Evolutionary conservation across 1,140 invertebrate genomes (phyloP).

Genomic region (Aphaenogaster floridana): DNA sequence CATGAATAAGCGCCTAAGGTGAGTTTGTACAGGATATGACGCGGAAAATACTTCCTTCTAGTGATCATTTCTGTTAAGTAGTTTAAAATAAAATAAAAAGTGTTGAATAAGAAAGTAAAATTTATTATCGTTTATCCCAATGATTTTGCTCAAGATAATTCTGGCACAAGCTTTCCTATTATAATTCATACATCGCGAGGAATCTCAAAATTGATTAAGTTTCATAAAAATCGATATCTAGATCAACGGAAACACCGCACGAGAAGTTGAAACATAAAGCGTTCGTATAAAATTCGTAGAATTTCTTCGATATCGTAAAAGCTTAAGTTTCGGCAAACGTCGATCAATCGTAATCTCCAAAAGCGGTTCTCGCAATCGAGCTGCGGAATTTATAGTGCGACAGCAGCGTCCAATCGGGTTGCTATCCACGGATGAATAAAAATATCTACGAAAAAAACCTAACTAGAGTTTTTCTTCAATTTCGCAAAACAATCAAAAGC

Average conservation of each 20-base stretch:
- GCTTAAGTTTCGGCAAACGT: slow-evolving; percentile 35
- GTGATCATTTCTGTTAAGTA: neutral
- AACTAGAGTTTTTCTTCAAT: slow-evolving; percentile 53
- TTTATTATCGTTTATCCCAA: neutral
- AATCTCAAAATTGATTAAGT: slow-evolving; percentile 38
- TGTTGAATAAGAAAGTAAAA: neutral
- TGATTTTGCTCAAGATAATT: neutral
- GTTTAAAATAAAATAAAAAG: neutral
- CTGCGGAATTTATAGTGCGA: slow-evolving; percentile 47
- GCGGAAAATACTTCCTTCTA: neutral
- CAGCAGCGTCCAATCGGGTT: slow-evolving; percentile 45
- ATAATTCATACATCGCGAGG: neutral
- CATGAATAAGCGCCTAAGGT: neutral
- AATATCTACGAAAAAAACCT: slow-evolving; percentile 45
- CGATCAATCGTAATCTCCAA: slow-evolving; percentile 56
- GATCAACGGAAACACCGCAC: neutral
- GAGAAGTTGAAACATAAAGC: slow-evolving; percentile 43
- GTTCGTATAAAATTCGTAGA: slow-evolving; percentile 37
- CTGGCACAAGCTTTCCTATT: slow-evolving; percentile 7
- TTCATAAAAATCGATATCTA: slow-evolving; percentile 10
- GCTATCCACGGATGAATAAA: slow-evolving; percentile 49
- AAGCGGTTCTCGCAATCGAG: slow-evolving; percentile 39
- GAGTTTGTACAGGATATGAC: neutral
- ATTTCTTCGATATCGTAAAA: slow-evolving; percentile 41
- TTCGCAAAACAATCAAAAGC: slow-evolving; percentile 52